A percentile compares a stretch with the other conserved stretches of the same genome.
Conservation (phyloP, 2,888 invertebrate genomes). For the Papilio elwesi region DNA sequence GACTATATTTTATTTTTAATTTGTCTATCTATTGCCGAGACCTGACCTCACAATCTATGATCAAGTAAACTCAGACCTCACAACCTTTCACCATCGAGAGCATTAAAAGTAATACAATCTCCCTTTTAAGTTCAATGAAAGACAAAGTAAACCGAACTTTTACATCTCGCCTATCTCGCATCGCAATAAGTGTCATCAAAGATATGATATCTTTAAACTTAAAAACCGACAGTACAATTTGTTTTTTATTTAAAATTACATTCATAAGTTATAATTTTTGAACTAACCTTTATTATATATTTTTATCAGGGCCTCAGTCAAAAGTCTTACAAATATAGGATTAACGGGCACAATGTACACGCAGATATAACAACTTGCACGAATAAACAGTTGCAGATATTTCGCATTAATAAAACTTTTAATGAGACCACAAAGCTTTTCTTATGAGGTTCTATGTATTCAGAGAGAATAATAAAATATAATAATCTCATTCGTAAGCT, state of each 20-base stretch:
- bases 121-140: slow-evolving; percentile 6
- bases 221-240: no score
- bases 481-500: no score
- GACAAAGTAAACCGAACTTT: neutral
- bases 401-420: neutral
- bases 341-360: slow-evolving; percentile 1
- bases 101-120: slow-evolving; percentile 19
- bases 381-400: slow-evolving; percentile 11
- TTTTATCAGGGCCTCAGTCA: neutral
- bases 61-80: slow-evolving; percentile 1
- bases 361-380: neutral
- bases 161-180: neutral
- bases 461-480: no score
- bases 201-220: no score
- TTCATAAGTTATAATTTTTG: neutral
- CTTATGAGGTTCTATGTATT: neutral
- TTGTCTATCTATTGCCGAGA: no score
- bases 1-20: no score
- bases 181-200: neutral
- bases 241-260: neutral
- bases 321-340: slow-evolving; percentile 1
- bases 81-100: slow-evolving; percentile 10
- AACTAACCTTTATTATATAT: no score
- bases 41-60: slow-evolving; percentile 8
- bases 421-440: neutral